Base-by-base conservation (phyloP, 2,113 vertebrate genomes). In the Desmodus rotundus region DNA sequence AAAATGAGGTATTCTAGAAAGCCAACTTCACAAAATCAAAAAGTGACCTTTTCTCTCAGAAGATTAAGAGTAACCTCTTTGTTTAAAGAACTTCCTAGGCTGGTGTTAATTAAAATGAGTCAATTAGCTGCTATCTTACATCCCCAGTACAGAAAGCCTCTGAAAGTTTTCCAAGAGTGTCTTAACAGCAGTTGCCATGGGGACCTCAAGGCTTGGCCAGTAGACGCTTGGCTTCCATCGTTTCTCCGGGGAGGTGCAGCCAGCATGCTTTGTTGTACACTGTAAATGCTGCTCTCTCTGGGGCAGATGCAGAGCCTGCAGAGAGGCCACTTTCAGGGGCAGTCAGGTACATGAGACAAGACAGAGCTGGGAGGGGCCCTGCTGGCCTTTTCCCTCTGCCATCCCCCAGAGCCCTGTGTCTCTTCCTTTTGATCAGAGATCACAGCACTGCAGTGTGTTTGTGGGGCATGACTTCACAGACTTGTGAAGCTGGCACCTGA, bases 1-100 rank as follows among this genome's bases (percentile, higher is more conserved):
- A 99, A 96, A 99, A 99, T 94, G 99, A 99, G 99, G 99, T 99
- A 98, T 68, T 45, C 0, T 6, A 76, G 45, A 94, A 63, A 97
- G 83, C 41, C 22, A 8, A 26, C 41, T 10, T 78, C 12, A 13
- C 68, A 67, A 76, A 83, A 45, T 80, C 87, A 19, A 54, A 24
- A 52, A 14, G 54, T 52, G 72, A 70, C 94, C 92, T 87, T 77
- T 88, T 76, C 33, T 94, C 83, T 93, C 10, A 1, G 20, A 43
- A 77, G 47, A 68, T 87, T 95, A 43, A 93, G 74, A 89, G 65
- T 70, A 50, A 65, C 28, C 26, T 24, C 56, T 94, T 89, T 93
- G 67, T 83, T 92, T n/a, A 77, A 91, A 88, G 58, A 96, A 88
- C 82, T 67, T 90, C 77, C 63, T 52, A 47, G 52, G 65, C 84